These are phyloP conservation scores for Xenopus borealis DNA, from an alignment of 2,113 vertebrate genomes.

Conservation along the genomic window DNA sequence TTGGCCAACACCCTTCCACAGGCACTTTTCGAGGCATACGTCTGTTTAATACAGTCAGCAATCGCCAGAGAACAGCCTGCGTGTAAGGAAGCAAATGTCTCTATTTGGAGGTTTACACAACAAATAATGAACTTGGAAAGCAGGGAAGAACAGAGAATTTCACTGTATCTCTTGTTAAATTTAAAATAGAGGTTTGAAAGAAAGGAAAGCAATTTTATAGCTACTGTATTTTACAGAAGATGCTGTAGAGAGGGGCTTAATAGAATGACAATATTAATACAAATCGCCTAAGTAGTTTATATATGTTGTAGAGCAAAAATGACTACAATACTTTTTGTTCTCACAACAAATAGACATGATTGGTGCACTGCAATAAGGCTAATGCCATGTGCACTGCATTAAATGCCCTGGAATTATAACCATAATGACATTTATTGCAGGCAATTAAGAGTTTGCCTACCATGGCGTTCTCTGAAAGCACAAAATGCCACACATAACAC, in stretches of 20 bases:
- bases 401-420: too few species aligned
- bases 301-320: too few species aligned
- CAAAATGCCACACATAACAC: too few species aligned
- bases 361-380: too few species aligned
- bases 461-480: too few species aligned
- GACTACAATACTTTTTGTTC: too few species aligned
- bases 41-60: conserved; percentile 23
- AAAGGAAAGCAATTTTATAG: not conserved
- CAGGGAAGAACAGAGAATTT: not conserved
- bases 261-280: too few species aligned
- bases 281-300: too few species aligned
- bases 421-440: too few species aligned
- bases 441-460: too few species aligned
- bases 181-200: not conserved
- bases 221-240: not conserved
- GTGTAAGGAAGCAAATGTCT: not conserved
- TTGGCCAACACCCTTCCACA: conserved; percentile 44
- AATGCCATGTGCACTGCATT: too few species aligned
- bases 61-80: conserved; percentile 16
- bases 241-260: not conserved
- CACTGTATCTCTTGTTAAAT: not conserved
- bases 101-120: not conserved
- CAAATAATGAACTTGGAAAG: not conserved
- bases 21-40: conserved; percentile 20
- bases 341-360: too few species aligned